These are phyloP conservation scores for Belonocnema kinseyi DNA, from an alignment of 1,140 invertebrate genomes.

Conservation along the genomic window DNA sequence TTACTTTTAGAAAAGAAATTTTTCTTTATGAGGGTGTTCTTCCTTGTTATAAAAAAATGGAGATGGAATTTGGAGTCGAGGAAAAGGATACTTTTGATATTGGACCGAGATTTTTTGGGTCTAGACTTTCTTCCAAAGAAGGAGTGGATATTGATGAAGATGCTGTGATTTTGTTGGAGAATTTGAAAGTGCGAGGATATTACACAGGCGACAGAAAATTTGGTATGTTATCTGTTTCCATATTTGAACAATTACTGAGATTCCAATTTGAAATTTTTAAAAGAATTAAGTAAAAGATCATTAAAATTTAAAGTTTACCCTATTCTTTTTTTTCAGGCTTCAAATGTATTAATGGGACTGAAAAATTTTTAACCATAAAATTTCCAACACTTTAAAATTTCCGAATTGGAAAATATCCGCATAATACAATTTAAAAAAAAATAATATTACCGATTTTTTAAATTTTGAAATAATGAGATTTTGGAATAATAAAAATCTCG, in stretches of 20 bases:
- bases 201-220: slow-evolving; percentile 71
- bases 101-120: slow-evolving; percentile 76
- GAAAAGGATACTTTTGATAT: slow-evolving; percentile 69
- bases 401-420: no score
- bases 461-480: no score
- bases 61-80: slow-evolving; percentile 64
- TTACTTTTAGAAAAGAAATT: slow-evolving; percentile 70
- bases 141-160: slow-evolving; percentile 74
- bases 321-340: no score
- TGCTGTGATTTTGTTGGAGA: slow-evolving; percentile 78
- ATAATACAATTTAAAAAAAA: no score
- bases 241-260: neutral
- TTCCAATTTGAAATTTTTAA: neutral
- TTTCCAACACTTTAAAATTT: no score
- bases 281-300: neutral
- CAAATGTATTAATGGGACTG: no score
- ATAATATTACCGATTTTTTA: no score
- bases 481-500: no score
- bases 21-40: slow-evolving; percentile 64
- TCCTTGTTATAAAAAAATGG: slow-evolving; percentile 59
- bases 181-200: slow-evolving; percentile 75
- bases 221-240: slow-evolving; percentile 44
- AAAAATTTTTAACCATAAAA: no score
- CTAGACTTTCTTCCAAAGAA: slow-evolving; percentile 70
- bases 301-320: neutral